Conservation (phyloP, 2,797 vertebrate genomes). For the Lycodopsis pacificus region DNA sequence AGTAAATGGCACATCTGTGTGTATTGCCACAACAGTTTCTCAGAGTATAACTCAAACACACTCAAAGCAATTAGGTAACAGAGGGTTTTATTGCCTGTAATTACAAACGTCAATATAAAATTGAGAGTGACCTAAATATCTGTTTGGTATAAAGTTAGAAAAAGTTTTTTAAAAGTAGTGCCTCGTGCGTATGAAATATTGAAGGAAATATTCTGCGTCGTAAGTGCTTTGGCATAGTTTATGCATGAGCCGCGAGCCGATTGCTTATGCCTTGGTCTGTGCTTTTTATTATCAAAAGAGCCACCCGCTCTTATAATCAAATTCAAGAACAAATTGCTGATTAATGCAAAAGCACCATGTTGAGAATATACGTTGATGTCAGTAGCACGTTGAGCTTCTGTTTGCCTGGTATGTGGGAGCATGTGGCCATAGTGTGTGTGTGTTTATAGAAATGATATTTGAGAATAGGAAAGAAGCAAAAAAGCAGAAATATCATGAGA, state of each 20-base stretch:
- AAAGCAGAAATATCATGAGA: conserved; percentile 1
- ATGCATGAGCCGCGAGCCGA: conserved; percentile 74
- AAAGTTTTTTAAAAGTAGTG: conserved; percentile 33
- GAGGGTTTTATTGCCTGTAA: neutral
- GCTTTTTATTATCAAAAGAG: conserved; percentile 52
- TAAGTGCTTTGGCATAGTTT: conserved; percentile 80
- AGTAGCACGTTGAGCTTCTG: neutral
- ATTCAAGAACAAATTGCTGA: conserved; percentile 27
- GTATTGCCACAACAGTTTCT: neutral
- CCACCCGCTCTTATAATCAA: conserved; percentile 36
- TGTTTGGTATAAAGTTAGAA: conserved; percentile 45
- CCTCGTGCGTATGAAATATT: conserved; percentile 75
- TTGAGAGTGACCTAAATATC: conserved; percentile 38
- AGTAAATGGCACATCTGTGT: neutral
- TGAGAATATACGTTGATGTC: neutral
- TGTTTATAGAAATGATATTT: conserved; percentile 16
- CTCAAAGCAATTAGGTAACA: neutral
- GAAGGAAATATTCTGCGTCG: conserved; percentile 65
- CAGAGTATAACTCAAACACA: neutral
- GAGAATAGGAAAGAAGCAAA: conserved; percentile 7
- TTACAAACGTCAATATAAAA: neutral
- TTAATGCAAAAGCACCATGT: conserved; percentile 7
- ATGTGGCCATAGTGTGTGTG: neutral
- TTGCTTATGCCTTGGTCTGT: conserved; percentile 51
- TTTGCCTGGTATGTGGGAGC: conserved; percentile 16